A percentile compares a stretch with the other conserved stretches of the same genome.
Evolutionary conservation across 1,140 invertebrate genomes (phyloP).

Genomic region (Sinonovacula constricta): DNA sequence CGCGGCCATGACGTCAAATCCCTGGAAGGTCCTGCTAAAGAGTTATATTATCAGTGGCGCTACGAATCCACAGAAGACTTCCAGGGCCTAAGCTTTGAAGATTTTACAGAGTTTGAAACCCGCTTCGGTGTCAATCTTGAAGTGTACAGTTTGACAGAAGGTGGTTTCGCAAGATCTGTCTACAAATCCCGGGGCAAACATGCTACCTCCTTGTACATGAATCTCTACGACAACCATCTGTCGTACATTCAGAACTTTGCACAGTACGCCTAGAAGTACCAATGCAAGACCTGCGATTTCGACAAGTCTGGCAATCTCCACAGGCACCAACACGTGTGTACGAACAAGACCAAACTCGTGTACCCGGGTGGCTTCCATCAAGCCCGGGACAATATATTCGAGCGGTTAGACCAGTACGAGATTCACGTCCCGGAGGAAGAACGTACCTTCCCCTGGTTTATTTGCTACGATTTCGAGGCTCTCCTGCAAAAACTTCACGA

Average conservation of each 20-base stretch:
- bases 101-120: background rate
- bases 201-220: background rate
- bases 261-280: background rate
- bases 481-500: conserved; percentile 11
- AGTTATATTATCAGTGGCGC: background rate
- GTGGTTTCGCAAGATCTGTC: background rate
- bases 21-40: background rate
- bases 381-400: background rate
- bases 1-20: background rate
- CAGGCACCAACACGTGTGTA: background rate
- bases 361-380: conserved; percentile 12
- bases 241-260: background rate
- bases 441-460: conserved; percentile 16
- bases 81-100: background rate
- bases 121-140: background rate
- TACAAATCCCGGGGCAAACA: background rate
- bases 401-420: conserved; percentile 12
- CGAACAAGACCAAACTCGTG: background rate
- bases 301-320: background rate
- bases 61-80: background rate
- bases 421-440: conserved; percentile 1
- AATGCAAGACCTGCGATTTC: background rate
- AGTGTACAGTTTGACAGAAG: background rate
- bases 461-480: conserved; percentile 19
- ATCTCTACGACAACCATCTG: background rate